phyloP scores from a whole-genome alignment of 2,113 vertebrate species.

The Pseudopodoces humilis region DNA sequence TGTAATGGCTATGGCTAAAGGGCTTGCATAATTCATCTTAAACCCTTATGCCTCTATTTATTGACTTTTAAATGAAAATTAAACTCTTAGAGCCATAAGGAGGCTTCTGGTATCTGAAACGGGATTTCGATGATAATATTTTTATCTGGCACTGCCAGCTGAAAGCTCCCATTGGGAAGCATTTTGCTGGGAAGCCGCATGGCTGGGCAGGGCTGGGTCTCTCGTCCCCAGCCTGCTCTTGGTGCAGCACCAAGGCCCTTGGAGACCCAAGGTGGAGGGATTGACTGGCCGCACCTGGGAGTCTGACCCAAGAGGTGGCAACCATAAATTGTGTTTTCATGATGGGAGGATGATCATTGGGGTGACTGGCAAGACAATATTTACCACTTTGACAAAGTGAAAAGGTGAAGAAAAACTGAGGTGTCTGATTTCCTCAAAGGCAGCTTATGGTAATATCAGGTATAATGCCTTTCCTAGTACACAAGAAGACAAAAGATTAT shows the following conservation, averaged over 20 bases:
- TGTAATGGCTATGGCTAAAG: slow-evolving; percentile 70
- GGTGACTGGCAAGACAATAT: not conserved
- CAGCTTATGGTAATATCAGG: not conserved
- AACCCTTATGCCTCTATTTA: slow-evolving; percentile 75
- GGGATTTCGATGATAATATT: slow-evolving; percentile 28
- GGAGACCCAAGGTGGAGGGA: not conserved
- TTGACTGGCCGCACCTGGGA: not conserved
- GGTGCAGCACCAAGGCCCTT: not conserved
- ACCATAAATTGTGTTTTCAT: not conserved
- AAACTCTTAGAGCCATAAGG: slow-evolving; percentile 73
- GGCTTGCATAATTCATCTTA: slow-evolving; percentile 77
- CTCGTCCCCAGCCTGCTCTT: not conserved
- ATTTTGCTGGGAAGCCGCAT: not conserved
- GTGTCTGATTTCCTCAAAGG: not conserved
- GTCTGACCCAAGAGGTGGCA: not conserved
- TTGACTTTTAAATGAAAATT: slow-evolving; percentile 79
- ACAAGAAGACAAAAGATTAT: not conserved
- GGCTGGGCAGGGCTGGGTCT: not conserved
- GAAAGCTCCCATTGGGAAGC: not conserved
- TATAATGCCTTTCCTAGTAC: not conserved
- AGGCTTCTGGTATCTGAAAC: slow-evolving; percentile 59
- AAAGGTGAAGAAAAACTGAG: not conserved
- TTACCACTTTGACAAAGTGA: not conserved
- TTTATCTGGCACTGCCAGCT: not conserved
- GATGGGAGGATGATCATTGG: not conserved